Base-by-base conservation (phyloP, 2,888 invertebrate genomes). In the Thalpophila matura region DNA sequence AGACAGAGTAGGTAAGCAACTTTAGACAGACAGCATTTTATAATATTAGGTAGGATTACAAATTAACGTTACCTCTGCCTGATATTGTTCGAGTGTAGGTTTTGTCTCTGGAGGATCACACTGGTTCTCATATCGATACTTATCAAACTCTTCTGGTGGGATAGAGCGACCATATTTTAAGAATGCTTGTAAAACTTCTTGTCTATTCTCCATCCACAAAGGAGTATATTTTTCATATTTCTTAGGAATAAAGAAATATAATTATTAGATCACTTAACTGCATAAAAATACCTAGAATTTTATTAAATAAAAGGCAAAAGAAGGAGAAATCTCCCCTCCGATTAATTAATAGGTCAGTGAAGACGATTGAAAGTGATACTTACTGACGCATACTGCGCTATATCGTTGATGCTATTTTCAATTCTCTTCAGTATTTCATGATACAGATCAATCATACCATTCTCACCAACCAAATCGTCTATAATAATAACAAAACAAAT, bases 191-290 rank as follows among this genome's bases (percentile, higher is more conserved):
- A 99, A 93, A 81, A 97, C 97, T 79, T 97, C 97, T 53, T 96
- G 96, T 35, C 97, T 95, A 84, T 98, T 97, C 82, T 98, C 97
- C 49, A 96, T 88, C 99, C 99, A 99, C 7, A 99, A 90, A 81
- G 97, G 97, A 0, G 97, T 95, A 85, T 97, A 98, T 66, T 96
- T 95, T 55, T 96, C 96, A 79, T 96, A 97, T 83, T 93, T 93
- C 95, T 88, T 56, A 45, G 16, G 42, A 59, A 37, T 6, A 38
- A 43, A 43, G 0, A 26, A 26, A 16, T 10, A 18, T 27, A 4
- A 26, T 42, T 4, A 24, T 24, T 24, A 24, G 3, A 24, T 5
- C 5, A 24, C n/a, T n/a, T n/a, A n/a, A n/a, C n/a, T n/a, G n/a
- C n/a, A n/a, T n/a, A n/a, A n/a, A n/a, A n/a, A n/a, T n/a, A n/a